Evolutionary conservation across 2,888 invertebrate genomes (phyloP).

Genomic region (Leptopterna dolabrata): DNA sequence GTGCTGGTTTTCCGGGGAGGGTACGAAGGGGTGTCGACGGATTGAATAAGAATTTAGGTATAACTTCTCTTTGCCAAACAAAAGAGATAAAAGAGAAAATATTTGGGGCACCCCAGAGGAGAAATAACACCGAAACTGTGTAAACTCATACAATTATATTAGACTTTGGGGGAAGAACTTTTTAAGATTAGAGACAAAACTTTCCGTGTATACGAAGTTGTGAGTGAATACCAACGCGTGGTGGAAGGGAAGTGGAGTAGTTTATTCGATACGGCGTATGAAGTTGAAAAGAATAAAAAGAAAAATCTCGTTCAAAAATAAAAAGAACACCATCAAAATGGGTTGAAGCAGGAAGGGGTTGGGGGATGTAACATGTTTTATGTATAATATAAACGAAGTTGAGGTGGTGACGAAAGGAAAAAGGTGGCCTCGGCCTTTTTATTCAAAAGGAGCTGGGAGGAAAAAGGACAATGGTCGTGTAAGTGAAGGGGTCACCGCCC

Average conservation of each 20-base stretch:
- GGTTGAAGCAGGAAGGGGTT: neutral
- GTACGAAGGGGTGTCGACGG: neutral
- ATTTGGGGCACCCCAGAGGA: neutral
- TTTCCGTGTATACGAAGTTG: neutral
- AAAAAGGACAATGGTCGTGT: neutral
- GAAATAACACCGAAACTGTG: neutral
- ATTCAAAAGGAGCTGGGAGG: neutral
- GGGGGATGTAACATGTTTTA: slow-evolving; percentile 6
- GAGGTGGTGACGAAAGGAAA: neutral
- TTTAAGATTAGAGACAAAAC: neutral
- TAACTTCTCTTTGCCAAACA: neutral
- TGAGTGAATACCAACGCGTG: neutral
- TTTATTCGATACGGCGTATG: slow-evolving; percentile 6
- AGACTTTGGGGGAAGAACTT: neutral
- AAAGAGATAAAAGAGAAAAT: neutral
- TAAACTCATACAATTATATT: slow-evolving; percentile 28
- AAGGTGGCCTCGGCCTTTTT: neutral
- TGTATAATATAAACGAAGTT: slow-evolving; percentile 31
- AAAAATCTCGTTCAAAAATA: neutral
- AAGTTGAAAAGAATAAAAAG: neutral
- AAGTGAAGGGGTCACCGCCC: slow-evolving; percentile 1
- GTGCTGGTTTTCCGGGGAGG: neutral
- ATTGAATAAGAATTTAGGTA: slow-evolving; percentile 3
- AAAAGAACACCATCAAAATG: neutral
- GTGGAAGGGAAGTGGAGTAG: neutral